Conservation (phyloP, 2,888 invertebrate species). For the Spodoptera picta region DNA sequence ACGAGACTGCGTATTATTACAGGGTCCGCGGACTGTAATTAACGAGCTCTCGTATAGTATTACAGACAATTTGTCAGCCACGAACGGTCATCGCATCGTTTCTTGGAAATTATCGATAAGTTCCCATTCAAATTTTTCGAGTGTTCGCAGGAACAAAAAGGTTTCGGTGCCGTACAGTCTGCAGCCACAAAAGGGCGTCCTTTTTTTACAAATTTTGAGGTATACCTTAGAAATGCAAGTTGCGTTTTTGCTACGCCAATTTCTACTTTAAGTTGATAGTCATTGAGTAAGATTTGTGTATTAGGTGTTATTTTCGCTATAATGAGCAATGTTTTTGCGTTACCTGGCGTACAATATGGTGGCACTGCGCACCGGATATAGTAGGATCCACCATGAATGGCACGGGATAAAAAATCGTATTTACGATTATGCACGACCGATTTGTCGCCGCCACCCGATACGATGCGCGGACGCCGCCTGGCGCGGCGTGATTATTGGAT, state of each 20-base stretch:
- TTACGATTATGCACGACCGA: conserved; percentile 87
- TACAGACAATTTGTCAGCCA: conserved; percentile 52
- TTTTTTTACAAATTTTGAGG: conserved; percentile 76
- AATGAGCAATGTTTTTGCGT: conserved; percentile 80
- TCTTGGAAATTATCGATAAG: conserved; percentile 78
- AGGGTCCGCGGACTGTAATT: conserved; percentile 43
- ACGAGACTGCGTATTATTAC: conserved; percentile 40
- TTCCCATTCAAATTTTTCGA: conserved; percentile 69
- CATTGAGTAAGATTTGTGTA: conserved; percentile 63
- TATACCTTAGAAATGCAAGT: conserved; percentile 81
- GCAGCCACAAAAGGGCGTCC: conserved; percentile 81
- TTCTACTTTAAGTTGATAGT: conserved; percentile 60
- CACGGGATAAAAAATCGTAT: conserved; percentile 78
- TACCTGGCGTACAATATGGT: conserved; percentile 80
- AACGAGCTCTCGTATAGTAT: conserved; percentile 47
- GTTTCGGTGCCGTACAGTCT: conserved; percentile 86
- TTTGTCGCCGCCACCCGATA: conserved; percentile 85
- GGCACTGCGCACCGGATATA: conserved; percentile 81
- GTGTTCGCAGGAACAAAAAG: conserved; percentile 81
- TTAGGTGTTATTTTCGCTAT: conserved; percentile 61
- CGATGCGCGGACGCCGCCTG: conserved; percentile 8
- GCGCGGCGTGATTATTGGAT: too few relatives aligned
- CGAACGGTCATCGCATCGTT: conserved; percentile 63
- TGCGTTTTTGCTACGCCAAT: conserved; percentile 60
- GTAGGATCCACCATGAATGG: conserved; percentile 75